phyloP scores from a whole-genome alignment of 2,888 invertebrate species.

The Eurytoma adleriae region DNA sequence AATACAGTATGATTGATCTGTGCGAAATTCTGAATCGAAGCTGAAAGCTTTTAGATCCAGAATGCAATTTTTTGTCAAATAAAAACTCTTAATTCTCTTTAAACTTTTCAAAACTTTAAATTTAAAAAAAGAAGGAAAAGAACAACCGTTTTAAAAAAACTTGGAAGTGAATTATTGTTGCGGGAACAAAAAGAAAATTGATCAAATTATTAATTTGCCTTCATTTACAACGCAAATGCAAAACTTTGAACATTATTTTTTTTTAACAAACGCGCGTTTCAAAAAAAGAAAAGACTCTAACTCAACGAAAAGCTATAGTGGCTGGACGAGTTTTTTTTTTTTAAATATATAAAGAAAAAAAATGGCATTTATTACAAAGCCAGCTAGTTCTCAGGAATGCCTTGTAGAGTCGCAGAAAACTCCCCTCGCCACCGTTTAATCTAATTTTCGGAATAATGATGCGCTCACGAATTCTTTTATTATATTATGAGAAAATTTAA shows the following conservation, averaged over 20 bases:
- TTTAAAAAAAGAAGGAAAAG: too few relatives aligned
- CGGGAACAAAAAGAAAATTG: too few relatives aligned
- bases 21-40: slow-evolving; percentile 25
- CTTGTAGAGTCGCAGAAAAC: slow-evolving; percentile 70
- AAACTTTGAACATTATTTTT: slow-evolving; percentile 23
- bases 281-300: slow-evolving; percentile 54
- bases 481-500: background rate
- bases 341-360: slow-evolving; percentile 60
- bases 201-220: background rate
- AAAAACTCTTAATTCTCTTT: too few relatives aligned
- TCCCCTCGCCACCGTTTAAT: slow-evolving; percentile 64
- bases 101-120: too few relatives aligned
- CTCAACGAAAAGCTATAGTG: slow-evolving; percentile 57
- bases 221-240: slow-evolving; percentile 24
- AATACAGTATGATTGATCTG: slow-evolving; percentile 34
- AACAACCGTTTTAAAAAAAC: background rate
- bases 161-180: background rate
- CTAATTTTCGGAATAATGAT: slow-evolving; percentile 52
- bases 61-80: slow-evolving; percentile 9
- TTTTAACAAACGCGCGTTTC: slow-evolving; percentile 24
- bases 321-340: slow-evolving; percentile 64
- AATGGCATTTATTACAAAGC: slow-evolving; percentile 58
- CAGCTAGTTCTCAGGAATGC: slow-evolving; percentile 70
- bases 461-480: slow-evolving; percentile 43
- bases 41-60: slow-evolving; percentile 18